These are phyloP conservation scores for Lasiommata megera DNA, from an alignment of 2,888 invertebrate genomes.

Conservation along the genomic window DNA sequence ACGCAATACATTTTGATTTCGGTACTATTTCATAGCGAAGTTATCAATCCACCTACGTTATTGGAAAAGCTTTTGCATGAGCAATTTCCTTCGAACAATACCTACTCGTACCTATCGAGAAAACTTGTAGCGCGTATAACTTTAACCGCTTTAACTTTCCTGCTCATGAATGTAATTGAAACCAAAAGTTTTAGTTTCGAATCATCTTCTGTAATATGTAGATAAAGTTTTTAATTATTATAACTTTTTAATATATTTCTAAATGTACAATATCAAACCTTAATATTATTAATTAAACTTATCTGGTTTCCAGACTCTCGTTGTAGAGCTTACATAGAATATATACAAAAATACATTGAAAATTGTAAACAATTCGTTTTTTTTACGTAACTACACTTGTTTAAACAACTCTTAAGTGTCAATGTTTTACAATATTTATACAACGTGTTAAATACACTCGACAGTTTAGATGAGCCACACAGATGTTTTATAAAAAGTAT, in stretches of 20 bases:
- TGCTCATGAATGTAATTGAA: not conserved
- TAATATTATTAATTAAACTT: no score
- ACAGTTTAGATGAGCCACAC: no score
- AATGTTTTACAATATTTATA: no score
- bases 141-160: slow-evolving; percentile 2
- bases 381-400: no score
- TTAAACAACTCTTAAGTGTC: no score
- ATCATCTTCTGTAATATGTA: not conserved
- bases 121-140: not conserved
- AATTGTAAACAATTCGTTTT: no score
- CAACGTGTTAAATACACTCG: no score
- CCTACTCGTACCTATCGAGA: not conserved
- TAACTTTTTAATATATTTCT: no score
- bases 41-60: not conserved
- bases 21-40: not conserved
- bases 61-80: not conserved
- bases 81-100: not conserved
- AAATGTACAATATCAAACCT: no score
- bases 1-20: not conserved
- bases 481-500: no score
- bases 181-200: not conserved
- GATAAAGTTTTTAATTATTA: not conserved
- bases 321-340: not conserved
- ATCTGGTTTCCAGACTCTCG: not conserved
- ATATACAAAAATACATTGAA: not conserved